A percentile compares a stretch with the other conserved stretches of the same genome.
phyloP scores from a whole-genome alignment of 2,888 invertebrate species.

The Anodontia alba region DNA sequence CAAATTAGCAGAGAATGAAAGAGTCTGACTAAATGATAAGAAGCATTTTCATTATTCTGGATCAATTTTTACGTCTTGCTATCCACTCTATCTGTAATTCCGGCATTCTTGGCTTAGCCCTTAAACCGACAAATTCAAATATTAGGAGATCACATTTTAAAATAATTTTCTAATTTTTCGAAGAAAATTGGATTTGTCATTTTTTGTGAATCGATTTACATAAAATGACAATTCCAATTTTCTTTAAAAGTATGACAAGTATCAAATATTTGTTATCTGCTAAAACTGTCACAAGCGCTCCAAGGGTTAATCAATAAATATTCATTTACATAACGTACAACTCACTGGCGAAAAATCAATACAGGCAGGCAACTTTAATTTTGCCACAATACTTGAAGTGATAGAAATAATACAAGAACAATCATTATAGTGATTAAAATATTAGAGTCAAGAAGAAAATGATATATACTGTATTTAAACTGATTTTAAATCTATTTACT shows the following conservation, averaged over 20 bases:
- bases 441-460: neutral
- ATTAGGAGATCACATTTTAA: no score
- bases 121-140: no score
- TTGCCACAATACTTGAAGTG: constrained; percentile 7
- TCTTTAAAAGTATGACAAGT: no score
- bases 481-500: no score
- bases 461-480: no score
- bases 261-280: no score
- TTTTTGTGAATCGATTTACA: no score
- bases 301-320: constrained; percentile 32
- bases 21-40: constrained; percentile 1
- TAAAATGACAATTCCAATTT: no score
- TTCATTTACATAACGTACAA: constrained; percentile 31
- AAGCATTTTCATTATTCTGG: neutral
- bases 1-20: neutral
- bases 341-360: neutral
- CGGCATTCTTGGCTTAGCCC: constrained; percentile 8
- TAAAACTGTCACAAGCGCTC: no score
- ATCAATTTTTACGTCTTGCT: constrained; percentile 18
- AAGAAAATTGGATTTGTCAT: no score
- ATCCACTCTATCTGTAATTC: constrained; percentile 12
- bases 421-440: constrained; percentile 2
- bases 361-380: constrained; percentile 8
- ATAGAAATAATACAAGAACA: constrained; percentile 12
- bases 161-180: no score